Evolutionary conservation across 2,888 invertebrate genomes (phyloP), one percentile per base, ranked within the genome.

Genomic region (Euproctis similis): DNA sequence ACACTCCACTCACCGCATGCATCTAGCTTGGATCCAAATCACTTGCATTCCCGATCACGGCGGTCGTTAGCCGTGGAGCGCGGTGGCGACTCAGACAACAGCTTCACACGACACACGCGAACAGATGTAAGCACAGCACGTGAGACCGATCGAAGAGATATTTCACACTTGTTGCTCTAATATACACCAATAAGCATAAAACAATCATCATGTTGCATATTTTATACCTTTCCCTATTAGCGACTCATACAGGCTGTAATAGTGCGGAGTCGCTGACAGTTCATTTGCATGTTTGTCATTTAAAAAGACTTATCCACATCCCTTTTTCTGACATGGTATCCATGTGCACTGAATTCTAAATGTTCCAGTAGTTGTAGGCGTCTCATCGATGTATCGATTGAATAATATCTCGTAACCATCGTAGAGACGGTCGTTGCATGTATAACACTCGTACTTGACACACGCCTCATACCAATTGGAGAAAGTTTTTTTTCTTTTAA

Each of bases 141-240:
- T 64, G 57, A 59, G 58, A 55, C 56, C 45, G 49, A 51, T 51
- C 56, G 55, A 58, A 57, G 42, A 49, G 54, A 50, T 57, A 52
- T 37, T 58, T 68, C 64, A 75, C 70, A 71, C 67, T 62, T 62
- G 48, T 62, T 59, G 69, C 70, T 74, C 73, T 57, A n/a, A n/a
- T n/a, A 46, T 62, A 74, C 76, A 74, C 72, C 60, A 57, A 68
- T 64, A 77, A 76, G 71, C 73, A 71, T 71, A 61, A 54, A 40
- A 72, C 66, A 69, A 63, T 66, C 74, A 76, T 78, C 75, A 76
- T 71, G 66, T 66, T 74, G 74, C 81, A 81, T 84, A 82, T 82
- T 84, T 82, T 82, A 84, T 84, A 84, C 84, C 84, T 84, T 84
- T 84, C 84, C 84, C 82, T 77, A 64, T 73, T 76, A 74, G 76